A percentile compares a stretch with the other conserved stretches of the same genome.
These are phyloP conservation scores for Meloidogyne chitwoodi DNA, from an alignment of 1,140 invertebrate genomes.

Conservation along the genomic window DNA sequence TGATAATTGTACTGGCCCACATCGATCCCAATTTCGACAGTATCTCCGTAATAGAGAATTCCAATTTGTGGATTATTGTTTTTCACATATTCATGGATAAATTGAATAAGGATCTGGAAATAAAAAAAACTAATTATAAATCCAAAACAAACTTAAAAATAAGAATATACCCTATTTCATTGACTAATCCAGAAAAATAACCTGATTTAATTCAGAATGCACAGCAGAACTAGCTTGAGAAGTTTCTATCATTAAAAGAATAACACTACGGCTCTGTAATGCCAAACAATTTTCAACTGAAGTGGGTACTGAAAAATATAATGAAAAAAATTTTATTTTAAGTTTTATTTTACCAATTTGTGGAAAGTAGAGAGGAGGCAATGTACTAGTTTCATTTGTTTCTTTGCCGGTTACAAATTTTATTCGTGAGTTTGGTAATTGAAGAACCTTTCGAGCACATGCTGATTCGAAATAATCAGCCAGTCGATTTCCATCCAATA, in stretches of 20 bases:
- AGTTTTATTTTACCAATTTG: background rate
- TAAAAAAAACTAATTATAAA: too few relatives aligned
- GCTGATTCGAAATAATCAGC: conserved; percentile 4
- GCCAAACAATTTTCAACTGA: conserved; percentile 2
- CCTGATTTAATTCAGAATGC: conserved; percentile 9
- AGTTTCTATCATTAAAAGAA: conserved; percentile 25
- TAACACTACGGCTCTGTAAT: conserved; percentile 11
- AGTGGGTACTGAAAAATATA: background rate
- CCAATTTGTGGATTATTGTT: conserved; percentile 19
- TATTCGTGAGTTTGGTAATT: conserved; percentile 4
- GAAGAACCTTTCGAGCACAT: background rate
- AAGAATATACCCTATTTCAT: too few relatives aligned
- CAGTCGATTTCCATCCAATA: conserved; percentile 1
- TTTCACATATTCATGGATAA: conserved; percentile 19
- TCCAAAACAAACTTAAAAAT: too few relatives aligned
- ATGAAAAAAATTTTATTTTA: background rate
- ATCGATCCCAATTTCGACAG: conserved; percentile 28
- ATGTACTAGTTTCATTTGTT: background rate
- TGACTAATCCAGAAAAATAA: too few relatives aligned
- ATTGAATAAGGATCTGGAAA: conserved; percentile 5
- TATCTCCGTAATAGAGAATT: conserved; percentile 32
- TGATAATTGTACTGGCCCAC: conserved; percentile 25
- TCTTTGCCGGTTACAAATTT: conserved; percentile 15
- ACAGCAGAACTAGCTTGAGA: background rate
- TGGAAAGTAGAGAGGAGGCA: background rate